These are phyloP conservation scores for Marmota monax DNA, from an alignment of 2,113 vertebrate genomes.

Conservation along the genomic window DNA sequence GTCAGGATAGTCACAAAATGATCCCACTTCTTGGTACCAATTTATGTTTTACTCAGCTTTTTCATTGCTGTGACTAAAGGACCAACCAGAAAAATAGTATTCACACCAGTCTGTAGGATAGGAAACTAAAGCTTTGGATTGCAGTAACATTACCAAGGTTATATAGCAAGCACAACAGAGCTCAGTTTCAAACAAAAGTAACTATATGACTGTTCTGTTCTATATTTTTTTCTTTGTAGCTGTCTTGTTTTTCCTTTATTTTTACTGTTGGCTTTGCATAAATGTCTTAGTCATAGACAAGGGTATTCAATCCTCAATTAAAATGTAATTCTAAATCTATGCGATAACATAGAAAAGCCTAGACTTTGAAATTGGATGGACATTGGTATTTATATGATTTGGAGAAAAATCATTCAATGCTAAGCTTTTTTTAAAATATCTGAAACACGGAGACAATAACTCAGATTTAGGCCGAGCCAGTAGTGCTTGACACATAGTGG, in stretches of 20 bases:
- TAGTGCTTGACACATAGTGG: not conserved
- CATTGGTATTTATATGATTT: constrained; percentile 20
- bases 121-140: not conserved
- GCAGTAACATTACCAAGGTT: not conserved
- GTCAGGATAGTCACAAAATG: too few relatives aligned
- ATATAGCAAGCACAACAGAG: not conserved
- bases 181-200: not conserved
- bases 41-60: too few relatives aligned
- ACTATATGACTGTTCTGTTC: not conserved
- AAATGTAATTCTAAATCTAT: constrained; percentile 23
- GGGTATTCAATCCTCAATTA: not conserved
- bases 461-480: not conserved
- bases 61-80: too few relatives aligned
- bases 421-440: not conserved
- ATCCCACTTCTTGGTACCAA: too few relatives aligned
- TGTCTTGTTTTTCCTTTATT: constrained; percentile 28
- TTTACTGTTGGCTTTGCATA: not conserved
- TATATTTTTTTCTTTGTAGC: not conserved
- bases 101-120: not conserved
- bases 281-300: not conserved
- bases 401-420: not conserved
- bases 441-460: not conserved
- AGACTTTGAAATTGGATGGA: not conserved
- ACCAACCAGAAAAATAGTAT: not conserved
- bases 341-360: not conserved